Base-by-base conservation (phyloP, 2,113 vertebrate genomes). In the Periophthalmus modestus region DNA sequence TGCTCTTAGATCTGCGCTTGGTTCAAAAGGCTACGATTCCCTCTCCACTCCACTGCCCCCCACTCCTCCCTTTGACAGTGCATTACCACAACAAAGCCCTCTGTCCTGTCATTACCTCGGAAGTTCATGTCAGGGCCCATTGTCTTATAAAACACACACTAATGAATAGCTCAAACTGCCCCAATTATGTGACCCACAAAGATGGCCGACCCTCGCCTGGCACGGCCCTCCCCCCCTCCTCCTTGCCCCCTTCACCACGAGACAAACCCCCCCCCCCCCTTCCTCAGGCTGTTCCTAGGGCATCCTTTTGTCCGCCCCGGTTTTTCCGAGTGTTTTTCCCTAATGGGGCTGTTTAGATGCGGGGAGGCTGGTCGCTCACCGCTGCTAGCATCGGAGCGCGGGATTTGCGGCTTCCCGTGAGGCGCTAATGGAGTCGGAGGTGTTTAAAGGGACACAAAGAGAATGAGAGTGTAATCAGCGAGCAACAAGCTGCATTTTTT, bases 161-260 rank as follows among this genome's bases (percentile, higher is more conserved):
- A 92, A 91, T 85, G 89, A 93, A 87, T 81, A 81, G 72, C 68
- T 80, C 68, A 81, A 85, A 93, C 77, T 59, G 83, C 89, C 87
- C 90, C 82, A 89, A 90, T 92, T 94, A 93, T 87, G 43, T 89
- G 85, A 85, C 92, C 93, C 82, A 91, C 89, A 93, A 93, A 90
- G 87, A 87, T 90, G 82, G 79, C 75, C 34, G 68, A 78, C 62
- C 71, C 47, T 66, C 58, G 6, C 65, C 66, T 36, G 68, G 68
- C 21, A 72, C 78, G 62, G 77, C 70, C 59, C 71, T 63, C 9
- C 62, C 28, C 33, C 21, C n/a, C n/a, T n/a, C n/a, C n/a, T n/a
- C n/a, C n/a, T n/a, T n/a, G 39, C 36, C 9, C 7, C 11, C 69
- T 54, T 5, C 46, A 59, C 61, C 74, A 75, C 47, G 33, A 63